Base-by-base conservation (phyloP, 2,888 invertebrate species). In the Eupithecia inturbata region DNA sequence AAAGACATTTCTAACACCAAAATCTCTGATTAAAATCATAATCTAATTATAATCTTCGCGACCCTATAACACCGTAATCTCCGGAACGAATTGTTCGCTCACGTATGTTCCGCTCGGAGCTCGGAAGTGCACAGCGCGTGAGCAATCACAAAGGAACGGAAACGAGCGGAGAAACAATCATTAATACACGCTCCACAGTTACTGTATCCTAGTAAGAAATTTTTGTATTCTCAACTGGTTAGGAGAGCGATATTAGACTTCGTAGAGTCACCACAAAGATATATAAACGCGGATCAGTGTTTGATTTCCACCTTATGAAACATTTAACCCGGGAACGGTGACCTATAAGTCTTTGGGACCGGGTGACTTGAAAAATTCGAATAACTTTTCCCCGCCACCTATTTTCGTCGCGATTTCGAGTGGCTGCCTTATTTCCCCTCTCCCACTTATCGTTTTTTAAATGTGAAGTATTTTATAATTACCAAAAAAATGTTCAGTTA, bases 141-240 rank as follows among this genome's bases (percentile, higher is more conserved):
- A 89, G 87, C 88, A 85, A 83, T 88, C 89, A 91, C 91, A 91
- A 91, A 90, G 87, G 89, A 88, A 80, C 83, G 85, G 87, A 87
- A 90, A 88, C 88, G 88, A 87, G 87, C 84, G 87, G 89, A 89
- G 90, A 90, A 91, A 92, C 89, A 89, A 87, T 87, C 89, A 88
- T 91, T 90, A 91, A 91, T 92, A 91, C 88, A 88, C 88, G 87
- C 86, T 85, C 84, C 84, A 83, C 84, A 41, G 66, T 39, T 22
- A 7, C 83, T 86, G 85, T 83, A 86, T 75, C 77, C 45, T 77
- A 77, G 75, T 77, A 70, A 70, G 80, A 75, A 70, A 74, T 82
- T 81, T 82, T 82, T 83, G 82, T 83, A 82, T 83, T 78, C 84
- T 84, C 81, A 33, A 26, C 64, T 39, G 39, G 12, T 14, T 64